A percentile compares a stretch with the other conserved stretches of the same genome.
Evolutionary conservation across 1,140 invertebrate genomes (phyloP).

Genomic region (Eriosoma lanigerum): DNA sequence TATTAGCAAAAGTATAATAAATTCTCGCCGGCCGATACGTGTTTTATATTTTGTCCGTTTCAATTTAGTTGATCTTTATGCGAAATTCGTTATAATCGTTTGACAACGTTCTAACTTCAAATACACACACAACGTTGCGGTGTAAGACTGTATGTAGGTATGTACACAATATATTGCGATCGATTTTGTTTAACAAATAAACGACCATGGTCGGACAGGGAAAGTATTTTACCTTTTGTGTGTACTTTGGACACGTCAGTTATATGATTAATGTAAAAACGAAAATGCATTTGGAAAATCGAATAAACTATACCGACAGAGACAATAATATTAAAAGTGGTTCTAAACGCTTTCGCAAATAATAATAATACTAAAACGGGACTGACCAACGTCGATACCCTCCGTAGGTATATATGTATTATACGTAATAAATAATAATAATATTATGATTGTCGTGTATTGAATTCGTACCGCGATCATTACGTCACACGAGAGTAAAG

Average conservation of each 20-base stretch:
- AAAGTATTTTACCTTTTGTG: neutral
- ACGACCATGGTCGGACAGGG: neutral
- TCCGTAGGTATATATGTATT: too few species aligned
- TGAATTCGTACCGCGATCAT: neutral
- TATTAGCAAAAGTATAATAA: too few species aligned
- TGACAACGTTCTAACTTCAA: conserved; percentile 8
- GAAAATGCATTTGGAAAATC: conserved; percentile 7
- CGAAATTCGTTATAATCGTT: neutral
- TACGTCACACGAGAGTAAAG: neutral
- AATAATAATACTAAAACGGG: too few species aligned
- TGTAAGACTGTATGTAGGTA: too few species aligned
- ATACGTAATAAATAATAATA: neutral
- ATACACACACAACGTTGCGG: neutral
- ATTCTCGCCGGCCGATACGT: neutral
- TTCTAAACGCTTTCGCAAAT: neutral
- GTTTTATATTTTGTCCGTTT: neutral
- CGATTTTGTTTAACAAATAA: conserved; percentile 24
- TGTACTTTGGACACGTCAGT: neutral
- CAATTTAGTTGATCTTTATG: neutral
- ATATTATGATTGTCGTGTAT: neutral
- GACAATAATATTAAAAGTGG: too few species aligned
- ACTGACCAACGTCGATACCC: too few species aligned
- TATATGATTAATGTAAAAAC: conserved; percentile 12
- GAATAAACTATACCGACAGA: neutral
- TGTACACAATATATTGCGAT: neutral